Percentiles rank a stretch among this genome's conserved stretches.
phyloP scores from a whole-genome alignment of 1,140 invertebrate species.

The Calephelis virginiensis region DNA sequence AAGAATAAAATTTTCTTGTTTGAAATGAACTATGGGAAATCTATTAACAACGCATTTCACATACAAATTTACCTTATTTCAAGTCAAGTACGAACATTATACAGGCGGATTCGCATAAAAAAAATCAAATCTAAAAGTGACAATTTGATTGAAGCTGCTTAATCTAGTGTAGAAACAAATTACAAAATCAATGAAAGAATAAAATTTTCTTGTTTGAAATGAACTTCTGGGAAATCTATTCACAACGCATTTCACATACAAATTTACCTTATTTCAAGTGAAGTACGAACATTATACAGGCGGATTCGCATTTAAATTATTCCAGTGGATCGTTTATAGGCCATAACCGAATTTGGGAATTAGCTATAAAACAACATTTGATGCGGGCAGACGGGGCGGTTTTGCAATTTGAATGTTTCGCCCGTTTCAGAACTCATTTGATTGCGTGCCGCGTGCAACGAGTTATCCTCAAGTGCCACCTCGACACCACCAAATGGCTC shows the following conservation, averaged over 20 bases:
- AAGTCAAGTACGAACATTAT: constrained; percentile 75
- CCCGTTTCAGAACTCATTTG: constrained; percentile 66
- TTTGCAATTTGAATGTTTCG: constrained; percentile 75
- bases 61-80: constrained; percentile 77
- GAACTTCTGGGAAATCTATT: constrained; percentile 66
- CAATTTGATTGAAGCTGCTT: too few relatives aligned
- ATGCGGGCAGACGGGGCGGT: constrained; percentile 70
- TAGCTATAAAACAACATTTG: constrained; percentile 79
- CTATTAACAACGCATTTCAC: constrained; percentile 76
- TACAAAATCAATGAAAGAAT: constrained; percentile 7
- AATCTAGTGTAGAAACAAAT: not conserved
- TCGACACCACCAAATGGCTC: constrained; percentile 30
- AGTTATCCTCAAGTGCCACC: constrained; percentile 42
- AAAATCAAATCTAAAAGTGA: not conserved
- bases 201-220: constrained; percentile 44
- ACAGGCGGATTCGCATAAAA: constrained; percentile 67
- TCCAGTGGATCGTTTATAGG: constrained; percentile 77
- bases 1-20: constrained; percentile 26
- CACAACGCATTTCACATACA: constrained; percentile 77
- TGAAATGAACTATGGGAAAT: constrained; percentile 65
- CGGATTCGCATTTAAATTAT: constrained; percentile 78
- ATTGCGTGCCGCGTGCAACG: constrained; percentile 62
- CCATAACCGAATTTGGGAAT: constrained; percentile 79
- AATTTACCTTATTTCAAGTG: constrained; percentile 74
- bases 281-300: constrained; percentile 76